A percentile compares a stretch with the other conserved stretches of the same genome.
Conservation (phyloP, 2,888 invertebrate genomes). For the Dynastes maya region DNA sequence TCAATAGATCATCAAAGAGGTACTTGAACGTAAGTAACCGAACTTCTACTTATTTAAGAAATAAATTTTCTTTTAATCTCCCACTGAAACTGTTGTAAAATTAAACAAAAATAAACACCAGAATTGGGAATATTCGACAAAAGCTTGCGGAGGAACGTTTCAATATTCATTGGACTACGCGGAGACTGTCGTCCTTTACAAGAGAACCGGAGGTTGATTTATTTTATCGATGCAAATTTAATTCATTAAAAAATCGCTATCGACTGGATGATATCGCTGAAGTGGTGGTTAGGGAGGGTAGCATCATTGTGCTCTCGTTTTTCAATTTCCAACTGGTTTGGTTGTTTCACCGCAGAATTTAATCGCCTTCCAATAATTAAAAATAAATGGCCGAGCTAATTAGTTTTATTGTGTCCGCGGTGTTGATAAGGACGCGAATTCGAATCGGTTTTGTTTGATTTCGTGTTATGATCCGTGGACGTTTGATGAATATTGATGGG, state of each 20-base stretch:
- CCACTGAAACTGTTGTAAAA: neutral
- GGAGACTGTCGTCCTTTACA: neutral
- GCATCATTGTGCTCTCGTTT: constrained; percentile 25
- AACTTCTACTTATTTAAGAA: neutral
- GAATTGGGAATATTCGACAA: neutral
- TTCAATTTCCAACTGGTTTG: constrained; percentile 18
- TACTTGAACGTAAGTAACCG: neutral
- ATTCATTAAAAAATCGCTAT: constrained; percentile 51
- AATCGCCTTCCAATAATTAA: constrained; percentile 51
- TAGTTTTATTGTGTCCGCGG: constrained; percentile 19
- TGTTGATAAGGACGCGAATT: constrained; percentile 12
- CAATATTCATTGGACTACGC: constrained; percentile 28
- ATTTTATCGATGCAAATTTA: constrained; percentile 59
- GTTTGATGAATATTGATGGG: neutral
- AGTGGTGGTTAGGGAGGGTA: constrained; percentile 6
- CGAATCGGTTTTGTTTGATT: constrained; percentile 8
- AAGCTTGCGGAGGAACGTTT: constrained; percentile 16
- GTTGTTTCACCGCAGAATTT: constrained; percentile 45
- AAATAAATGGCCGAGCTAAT: constrained; percentile 35
- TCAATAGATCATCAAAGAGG: neutral
- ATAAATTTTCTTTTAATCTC: neutral
- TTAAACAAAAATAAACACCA: constrained; percentile 18
- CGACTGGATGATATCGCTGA: constrained; percentile 48
- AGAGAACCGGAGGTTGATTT: constrained; percentile 54
- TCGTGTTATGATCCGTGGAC: neutral